Evolutionary conservation across 1,140 invertebrate species (phyloP).

Genomic region (Phortica variegata): DNA sequence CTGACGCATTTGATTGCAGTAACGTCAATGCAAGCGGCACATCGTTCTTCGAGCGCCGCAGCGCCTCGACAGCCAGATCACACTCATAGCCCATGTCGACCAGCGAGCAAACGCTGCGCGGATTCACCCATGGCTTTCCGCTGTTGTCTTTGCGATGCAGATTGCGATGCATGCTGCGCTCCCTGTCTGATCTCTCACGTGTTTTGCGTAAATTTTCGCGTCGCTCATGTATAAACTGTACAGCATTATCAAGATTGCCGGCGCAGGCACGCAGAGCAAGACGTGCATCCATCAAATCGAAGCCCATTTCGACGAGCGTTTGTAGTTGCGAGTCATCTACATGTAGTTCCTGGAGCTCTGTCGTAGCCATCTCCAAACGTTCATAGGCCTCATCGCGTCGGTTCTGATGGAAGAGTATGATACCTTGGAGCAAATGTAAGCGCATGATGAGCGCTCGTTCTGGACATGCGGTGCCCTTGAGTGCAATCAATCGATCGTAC

Average conservation of each 20-base stretch:
- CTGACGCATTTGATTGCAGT: conserved; percentile 24
- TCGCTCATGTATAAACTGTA: conserved; percentile 65
- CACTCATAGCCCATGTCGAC: conserved; percentile 66
- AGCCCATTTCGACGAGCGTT: conserved; percentile 64
- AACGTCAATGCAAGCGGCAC: conserved; percentile 64
- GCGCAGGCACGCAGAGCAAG: conserved; percentile 65
- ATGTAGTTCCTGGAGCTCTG: conserved; percentile 64
- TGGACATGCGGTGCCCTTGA: conserved; percentile 67
- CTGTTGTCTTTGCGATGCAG: conserved; percentile 26
- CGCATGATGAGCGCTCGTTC: conserved; percentile 73
- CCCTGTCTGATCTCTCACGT: conserved; percentile 58
- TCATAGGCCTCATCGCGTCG: conserved; percentile 62
- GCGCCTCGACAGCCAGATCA: conserved; percentile 60
- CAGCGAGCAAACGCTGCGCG: conserved; percentile 58
- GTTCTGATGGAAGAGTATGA: conserved; percentile 74
- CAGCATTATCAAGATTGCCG: conserved; percentile 64
- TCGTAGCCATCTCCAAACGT: conserved; percentile 63
- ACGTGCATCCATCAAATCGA: conserved; percentile 64
- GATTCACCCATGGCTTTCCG: conserved; percentile 20
- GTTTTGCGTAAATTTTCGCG: conserved; percentile 59
- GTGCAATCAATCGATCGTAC: conserved; percentile 65
- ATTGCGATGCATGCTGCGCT: conserved; percentile 54
- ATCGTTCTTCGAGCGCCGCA: conserved; percentile 66
- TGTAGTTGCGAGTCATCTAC: conserved; percentile 62
- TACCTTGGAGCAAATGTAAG: conserved; percentile 74